phyloP scores from a whole-genome alignment of 2,888 invertebrate species.

The Ligdia adustata region DNA sequence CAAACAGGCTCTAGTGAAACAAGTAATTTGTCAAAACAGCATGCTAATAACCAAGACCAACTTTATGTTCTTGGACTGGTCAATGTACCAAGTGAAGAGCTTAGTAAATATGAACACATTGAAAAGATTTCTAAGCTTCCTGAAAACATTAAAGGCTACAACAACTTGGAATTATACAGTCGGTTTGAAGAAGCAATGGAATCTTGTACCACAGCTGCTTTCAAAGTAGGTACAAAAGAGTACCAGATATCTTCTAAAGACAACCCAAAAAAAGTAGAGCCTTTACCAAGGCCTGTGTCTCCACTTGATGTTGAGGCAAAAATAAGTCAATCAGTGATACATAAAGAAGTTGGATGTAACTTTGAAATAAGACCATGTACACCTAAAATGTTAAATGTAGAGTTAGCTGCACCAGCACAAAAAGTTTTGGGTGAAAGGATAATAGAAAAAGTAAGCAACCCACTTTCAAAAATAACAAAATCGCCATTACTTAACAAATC shows the following conservation, averaged over 20 bases:
- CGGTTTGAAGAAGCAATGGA: conserved; percentile 79
- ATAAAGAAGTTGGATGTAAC: conserved; percentile 81
- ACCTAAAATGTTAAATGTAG: conserved; percentile 78
- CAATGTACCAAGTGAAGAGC: conserved; percentile 76
- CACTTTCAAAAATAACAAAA: conserved; percentile 48
- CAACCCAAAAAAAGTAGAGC: conserved; percentile 39
- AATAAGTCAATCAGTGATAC: conserved; percentile 81
- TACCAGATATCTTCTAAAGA: conserved; percentile 45
- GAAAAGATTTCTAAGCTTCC: conserved; percentile 80
- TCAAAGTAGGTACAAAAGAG: conserved; percentile 48
- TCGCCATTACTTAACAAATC: conserved; percentile 48
- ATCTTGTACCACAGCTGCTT: conserved; percentile 59
- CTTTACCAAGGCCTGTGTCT: conserved; percentile 64
- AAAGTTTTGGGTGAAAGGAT: conserved; percentile 66
- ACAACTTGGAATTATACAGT: conserved; percentile 71
- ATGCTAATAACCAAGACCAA: conserved; percentile 67
- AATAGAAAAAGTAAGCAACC: conserved; percentile 76
- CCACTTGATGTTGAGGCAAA: conserved; percentile 81
- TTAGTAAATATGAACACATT: conserved; percentile 79
- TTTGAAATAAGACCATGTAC: conserved; percentile 82
- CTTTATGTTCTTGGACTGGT: conserved; percentile 77
- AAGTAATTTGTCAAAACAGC: conserved; percentile 46
- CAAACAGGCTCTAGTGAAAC: conserved; percentile 45
- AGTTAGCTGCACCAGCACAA: conserved; percentile 68
- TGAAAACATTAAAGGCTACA: conserved; percentile 80